phyloP scores from a whole-genome alignment of 64 coral and sea anemone genomes.

The Montipora cactus region DNA sequence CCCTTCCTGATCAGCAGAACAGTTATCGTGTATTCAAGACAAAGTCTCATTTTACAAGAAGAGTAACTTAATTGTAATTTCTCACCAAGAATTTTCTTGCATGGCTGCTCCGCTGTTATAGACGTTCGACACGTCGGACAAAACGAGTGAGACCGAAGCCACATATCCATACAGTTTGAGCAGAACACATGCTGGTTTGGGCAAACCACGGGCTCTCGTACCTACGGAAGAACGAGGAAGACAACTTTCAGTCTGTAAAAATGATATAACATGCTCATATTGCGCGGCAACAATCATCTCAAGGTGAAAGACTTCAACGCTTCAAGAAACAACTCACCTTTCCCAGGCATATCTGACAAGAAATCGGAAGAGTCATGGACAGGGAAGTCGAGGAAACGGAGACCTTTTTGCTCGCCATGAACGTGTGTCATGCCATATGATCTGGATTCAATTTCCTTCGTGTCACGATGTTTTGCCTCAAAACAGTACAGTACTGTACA shows the following conservation, averaged over 20 bases:
- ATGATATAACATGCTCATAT: too few species aligned
- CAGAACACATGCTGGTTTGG: constrained; percentile 99
- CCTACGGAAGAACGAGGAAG: constrained; percentile 52
- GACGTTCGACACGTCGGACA: constrained; percentile 96
- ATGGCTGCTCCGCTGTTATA: constrained; percentile 88
- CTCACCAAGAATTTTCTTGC: constrained; percentile 98
- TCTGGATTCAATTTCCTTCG: background rate
- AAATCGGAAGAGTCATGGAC: constrained; percentile 97
- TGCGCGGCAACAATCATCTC: background rate
- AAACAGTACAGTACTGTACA: background rate
- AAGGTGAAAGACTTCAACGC: background rate
- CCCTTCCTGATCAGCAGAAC: too few species aligned
- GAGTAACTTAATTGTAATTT: background rate
- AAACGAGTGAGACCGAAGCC: constrained; percentile 84
- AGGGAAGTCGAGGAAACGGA: constrained; percentile 79
- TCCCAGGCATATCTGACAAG: constrained; percentile 98
- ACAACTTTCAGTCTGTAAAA: background rate
- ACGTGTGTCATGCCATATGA: constrained; percentile 40
- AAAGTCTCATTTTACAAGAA: too few species aligned
- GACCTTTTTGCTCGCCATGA: constrained; percentile 53
- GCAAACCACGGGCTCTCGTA: constrained; percentile 96
- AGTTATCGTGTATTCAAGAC: too few species aligned
- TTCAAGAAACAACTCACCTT: constrained; percentile 64
- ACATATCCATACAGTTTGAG: constrained; percentile 92
- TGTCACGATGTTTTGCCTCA: background rate